Conservation (phyloP, 2,797 vertebrate genomes). For the Centropyge bicolor region DNA sequence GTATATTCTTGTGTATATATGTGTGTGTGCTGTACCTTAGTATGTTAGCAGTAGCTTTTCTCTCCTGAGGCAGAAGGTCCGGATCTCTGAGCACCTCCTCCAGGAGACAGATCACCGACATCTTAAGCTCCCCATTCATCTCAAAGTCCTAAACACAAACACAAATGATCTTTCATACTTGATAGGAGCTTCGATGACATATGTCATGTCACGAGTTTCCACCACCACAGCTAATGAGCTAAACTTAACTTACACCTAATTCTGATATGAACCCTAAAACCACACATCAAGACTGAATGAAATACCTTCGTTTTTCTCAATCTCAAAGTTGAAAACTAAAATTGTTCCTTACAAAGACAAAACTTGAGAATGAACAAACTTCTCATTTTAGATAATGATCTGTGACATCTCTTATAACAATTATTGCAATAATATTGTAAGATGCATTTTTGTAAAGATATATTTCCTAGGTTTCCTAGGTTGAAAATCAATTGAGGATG, state of each 20-base stretch:
- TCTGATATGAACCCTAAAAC: not conserved
- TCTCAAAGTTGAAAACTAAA: not conserved
- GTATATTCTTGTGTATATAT: not conserved
- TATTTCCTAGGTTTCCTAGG: too few relatives aligned
- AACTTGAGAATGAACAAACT: not conserved
- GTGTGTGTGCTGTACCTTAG: constrained; percentile 83
- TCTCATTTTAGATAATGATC: too few relatives aligned
- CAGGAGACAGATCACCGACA: constrained; percentile 92
- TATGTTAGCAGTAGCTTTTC: constrained; percentile 96
- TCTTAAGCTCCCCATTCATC: constrained; percentile 93
- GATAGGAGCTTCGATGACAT: not conserved
- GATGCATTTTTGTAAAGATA: too few relatives aligned
- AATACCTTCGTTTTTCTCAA: not conserved
- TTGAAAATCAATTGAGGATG: too few relatives aligned
- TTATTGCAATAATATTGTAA: too few relatives aligned
- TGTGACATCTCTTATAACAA: not conserved
- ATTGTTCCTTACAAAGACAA: not conserved
- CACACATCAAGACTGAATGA: not conserved
- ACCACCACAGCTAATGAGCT: not conserved
- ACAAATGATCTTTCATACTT: not conserved
- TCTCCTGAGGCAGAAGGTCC: constrained; percentile 97
- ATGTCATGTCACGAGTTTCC: too few relatives aligned
- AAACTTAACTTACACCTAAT: not conserved
- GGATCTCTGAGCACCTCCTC: constrained; percentile 97
- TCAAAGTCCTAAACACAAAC: constrained; percentile 92